A percentile compares a stretch with the other conserved stretches of the same genome.
Evolutionary conservation across 2,888 invertebrate genomes (phyloP).

Genomic region (Timema cristinae): DNA sequence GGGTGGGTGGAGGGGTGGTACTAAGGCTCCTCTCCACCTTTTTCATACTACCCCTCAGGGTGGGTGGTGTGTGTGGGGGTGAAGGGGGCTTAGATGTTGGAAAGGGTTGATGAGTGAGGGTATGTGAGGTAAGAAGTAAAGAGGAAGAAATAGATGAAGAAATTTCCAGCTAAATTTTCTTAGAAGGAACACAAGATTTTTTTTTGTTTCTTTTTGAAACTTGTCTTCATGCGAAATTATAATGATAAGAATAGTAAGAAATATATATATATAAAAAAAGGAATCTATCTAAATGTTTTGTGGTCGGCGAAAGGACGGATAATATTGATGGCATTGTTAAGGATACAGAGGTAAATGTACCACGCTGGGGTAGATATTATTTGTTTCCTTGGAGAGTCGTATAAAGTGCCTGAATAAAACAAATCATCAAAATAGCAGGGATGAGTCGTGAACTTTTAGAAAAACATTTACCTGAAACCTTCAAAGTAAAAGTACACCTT

Average conservation of each 20-base stretch:
- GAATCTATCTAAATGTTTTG: conserved; percentile 10
- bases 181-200: conserved; percentile 25
- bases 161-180: conserved; percentile 58
- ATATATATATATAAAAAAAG: neutral
- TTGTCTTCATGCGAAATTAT: conserved; percentile 14
- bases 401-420: no score
- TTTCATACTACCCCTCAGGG: conserved; percentile 35
- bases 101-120: conserved; percentile 28
- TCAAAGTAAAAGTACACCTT: no score
- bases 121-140: conserved; percentile 38
- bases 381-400: no score
- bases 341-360: no score
- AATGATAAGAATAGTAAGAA: conserved; percentile 9
- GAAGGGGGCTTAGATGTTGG: conserved; percentile 30
- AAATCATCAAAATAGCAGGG: no score
- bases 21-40: neutral
- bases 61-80: conserved; percentile 37
- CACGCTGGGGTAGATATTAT: no score
- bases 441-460: no score
- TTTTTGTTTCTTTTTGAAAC: conserved; percentile 13
- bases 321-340: conserved; percentile 12
- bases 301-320: neutral
- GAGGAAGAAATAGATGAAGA: conserved; percentile 55
- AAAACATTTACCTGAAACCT: no score
- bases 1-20: conserved; percentile 32